Base-by-base conservation (phyloP, 2,888 invertebrate genomes). In the Ferdinandea cuprea region DNA sequence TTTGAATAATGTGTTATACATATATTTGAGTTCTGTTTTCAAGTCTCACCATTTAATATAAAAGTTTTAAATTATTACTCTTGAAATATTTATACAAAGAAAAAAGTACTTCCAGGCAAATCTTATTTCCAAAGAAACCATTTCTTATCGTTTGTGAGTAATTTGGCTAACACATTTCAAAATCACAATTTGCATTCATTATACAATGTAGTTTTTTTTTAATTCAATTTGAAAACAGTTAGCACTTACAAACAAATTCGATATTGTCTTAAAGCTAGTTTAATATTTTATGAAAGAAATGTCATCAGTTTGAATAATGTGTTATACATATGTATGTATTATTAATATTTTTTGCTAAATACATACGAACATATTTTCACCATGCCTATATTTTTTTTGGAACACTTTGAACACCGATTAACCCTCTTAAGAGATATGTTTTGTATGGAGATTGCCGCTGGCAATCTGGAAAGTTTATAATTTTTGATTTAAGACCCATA, bases 61-160 rank as follows among this genome's bases (percentile, higher is more conserved):
- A 25, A 40, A 6, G 40, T 15, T 2, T 69, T 37, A 13, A 35
- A 65, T 71, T 40, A 9, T 19, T 50, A 63, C n/a, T n/a, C n/a
- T 56, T 46, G 13, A 15, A 13, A 40, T 37, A 69, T 3, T 25
- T 25, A 25, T 15, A 71, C 42, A 30, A 28, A 13, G n/a, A 50
- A 32, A 15, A 61, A n/a, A 63, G 25, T 56, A 65, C 76, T 76
- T 76, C 69, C 68, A 69, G 50, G 13, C 58, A 44, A 59, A 40
- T 3, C 59, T 40, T 13, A 40, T 30, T 58, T 58, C 37, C 11
- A 74, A 54, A 30, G 21, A 11, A 17, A 66, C 17, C 25, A n/a
- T 28, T 5, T 11, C 13, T 44, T 21, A 25, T 44, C 15, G 19
- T 77, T 61, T 19, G 15, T 58, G 35, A 48, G 9, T 48, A 46